Conservation (phyloP, 2,888 invertebrate species). For the Scrobipalpa costella region DNA sequence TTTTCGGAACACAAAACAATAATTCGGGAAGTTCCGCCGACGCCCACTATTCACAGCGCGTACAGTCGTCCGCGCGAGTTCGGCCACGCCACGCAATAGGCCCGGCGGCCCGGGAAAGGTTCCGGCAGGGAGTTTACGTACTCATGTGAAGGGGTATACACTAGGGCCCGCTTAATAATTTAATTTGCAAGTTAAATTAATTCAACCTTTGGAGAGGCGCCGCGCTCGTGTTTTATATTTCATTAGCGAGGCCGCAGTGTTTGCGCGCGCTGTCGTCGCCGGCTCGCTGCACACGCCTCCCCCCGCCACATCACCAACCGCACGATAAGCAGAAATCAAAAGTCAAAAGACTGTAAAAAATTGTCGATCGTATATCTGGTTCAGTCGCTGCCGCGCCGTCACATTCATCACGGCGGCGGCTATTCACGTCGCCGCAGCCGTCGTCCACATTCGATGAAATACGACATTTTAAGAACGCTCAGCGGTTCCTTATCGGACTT, state of each 20-base stretch:
- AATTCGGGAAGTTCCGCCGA: slow-evolving; percentile 20
- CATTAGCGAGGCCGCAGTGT: slow-evolving; percentile 27
- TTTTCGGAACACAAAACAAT: slow-evolving; percentile 23
- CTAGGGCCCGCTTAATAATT: slow-evolving; percentile 48
- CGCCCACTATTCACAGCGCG: slow-evolving; percentile 19
- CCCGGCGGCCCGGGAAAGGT: not conserved
- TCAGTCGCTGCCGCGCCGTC: not conserved
- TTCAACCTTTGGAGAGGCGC: slow-evolving; percentile 53
- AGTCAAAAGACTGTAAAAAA: slow-evolving; percentile 6
- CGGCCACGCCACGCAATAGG: not conserved
- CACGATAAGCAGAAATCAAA: not conserved
- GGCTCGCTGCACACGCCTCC: slow-evolving; percentile 26
- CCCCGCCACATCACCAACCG: not conserved
- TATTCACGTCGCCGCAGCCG: slow-evolving; percentile 16
- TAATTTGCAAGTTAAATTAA: slow-evolving; percentile 68
- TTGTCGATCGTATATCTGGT: slow-evolving; percentile 1
- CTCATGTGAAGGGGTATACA: not conserved
- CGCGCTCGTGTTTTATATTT: slow-evolving; percentile 44
- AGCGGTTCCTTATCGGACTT: slow-evolving; percentile 16
- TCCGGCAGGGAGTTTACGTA: not conserved
- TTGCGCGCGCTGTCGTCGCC: slow-evolving; percentile 27
- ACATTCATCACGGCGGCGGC: slow-evolving; percentile 12
- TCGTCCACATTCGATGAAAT: slow-evolving; percentile 20
- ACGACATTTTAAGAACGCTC: slow-evolving; percentile 15
- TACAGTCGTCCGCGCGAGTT: slow-evolving; percentile 3